Evolutionary conservation across 1,140 invertebrate genomes (phyloP), one percentile per base, ranked within the genome.

Genomic region (Procambarus clarkii): DNA sequence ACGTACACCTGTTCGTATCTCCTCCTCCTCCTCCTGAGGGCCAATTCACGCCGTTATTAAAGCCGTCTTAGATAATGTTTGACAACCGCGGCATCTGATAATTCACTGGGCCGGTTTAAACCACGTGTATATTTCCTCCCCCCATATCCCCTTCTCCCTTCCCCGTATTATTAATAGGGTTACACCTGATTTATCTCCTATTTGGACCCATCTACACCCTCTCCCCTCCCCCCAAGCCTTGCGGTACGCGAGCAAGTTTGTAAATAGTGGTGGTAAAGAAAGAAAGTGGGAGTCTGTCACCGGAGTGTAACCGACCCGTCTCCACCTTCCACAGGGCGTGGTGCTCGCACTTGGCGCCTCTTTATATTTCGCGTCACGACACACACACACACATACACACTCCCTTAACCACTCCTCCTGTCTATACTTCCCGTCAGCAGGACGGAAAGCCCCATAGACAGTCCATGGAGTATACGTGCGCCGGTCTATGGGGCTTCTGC

Each of bases 301-400:
- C 60, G 44, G 58, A 34, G 54, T 84, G 82, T 84, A 84, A 84
- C 82, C 82, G 44, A 84, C 64, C 82, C 82, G 58, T 64, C 82
- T 64, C 82, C 82, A 69, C 82, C 64, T 71, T 71, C n/a, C n/a
- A 46, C 82, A 34, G 82, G 82, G 82, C 82, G 82, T 84, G 82
- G 82, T 46, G 82, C 82, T 48, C 58, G 21, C 2, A 11, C 11
- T 84, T 84, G 64, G 64, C 64, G 46, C 18, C n/a, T n/a, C 8
- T 24, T 84, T 84, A 84, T 69, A 69, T 84, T 84, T 60, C 79
- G n/a, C n/a, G n/a, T n/a, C n/a, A n/a, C n/a, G n/a, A n/a, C n/a
- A n/a, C n/a, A n/a, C n/a, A n/a, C n/a, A n/a, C n/a, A n/a, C n/a
- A n/a, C n/a, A n/a, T n/a, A n/a, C n/a, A n/a, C n/a, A n/a, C n/a